A percentile compares a stretch with the other conserved stretches of the same genome.
Evolutionary conservation across 1,140 invertebrate genomes (phyloP).

Genomic region (Lethrus apterus): DNA sequence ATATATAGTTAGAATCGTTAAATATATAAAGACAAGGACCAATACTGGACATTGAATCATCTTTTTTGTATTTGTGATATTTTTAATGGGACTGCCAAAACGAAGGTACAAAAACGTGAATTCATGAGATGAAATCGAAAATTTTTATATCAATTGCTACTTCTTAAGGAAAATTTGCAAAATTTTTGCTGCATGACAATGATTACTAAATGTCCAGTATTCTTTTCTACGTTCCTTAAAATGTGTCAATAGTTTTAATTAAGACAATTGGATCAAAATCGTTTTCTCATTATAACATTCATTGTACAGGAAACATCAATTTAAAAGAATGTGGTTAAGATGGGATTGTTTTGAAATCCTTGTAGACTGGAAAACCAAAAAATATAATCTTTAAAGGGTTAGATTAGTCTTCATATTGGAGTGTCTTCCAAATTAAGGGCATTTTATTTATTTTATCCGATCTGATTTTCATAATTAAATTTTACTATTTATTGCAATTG

Average conservation of each 20-base stretch:
- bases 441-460: slow-evolving; percentile 17
- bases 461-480: slow-evolving; percentile 11
- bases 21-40: slow-evolving; percentile 21
- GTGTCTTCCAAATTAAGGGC: slow-evolving; percentile 29
- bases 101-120: slow-evolving; percentile 13
- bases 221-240: slow-evolving; percentile 10
- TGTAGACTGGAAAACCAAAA: slow-evolving; percentile 31
- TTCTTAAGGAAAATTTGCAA: no score
- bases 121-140: no score
- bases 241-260: slow-evolving; percentile 2
- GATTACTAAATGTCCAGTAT: slow-evolving; percentile 14
- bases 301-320: slow-evolving; percentile 5
- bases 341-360: slow-evolving; percentile 11
- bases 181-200: no score
- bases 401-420: slow-evolving; percentile 22
- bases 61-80: slow-evolving; percentile 11
- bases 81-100: slow-evolving; percentile 12
- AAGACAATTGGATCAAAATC: slow-evolving; percentile 11
- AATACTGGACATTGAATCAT: slow-evolving; percentile 23
- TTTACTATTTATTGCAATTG: slow-evolving; percentile 9
- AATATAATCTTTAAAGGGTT: slow-evolving; percentile 24
- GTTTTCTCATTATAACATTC: slow-evolving; percentile 1
- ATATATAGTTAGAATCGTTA: no score
- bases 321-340: background rate
- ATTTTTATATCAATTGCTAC: no score